Base-by-base conservation (phyloP, 2,113 vertebrate species). In the Rhabdomys dilectus region DNA sequence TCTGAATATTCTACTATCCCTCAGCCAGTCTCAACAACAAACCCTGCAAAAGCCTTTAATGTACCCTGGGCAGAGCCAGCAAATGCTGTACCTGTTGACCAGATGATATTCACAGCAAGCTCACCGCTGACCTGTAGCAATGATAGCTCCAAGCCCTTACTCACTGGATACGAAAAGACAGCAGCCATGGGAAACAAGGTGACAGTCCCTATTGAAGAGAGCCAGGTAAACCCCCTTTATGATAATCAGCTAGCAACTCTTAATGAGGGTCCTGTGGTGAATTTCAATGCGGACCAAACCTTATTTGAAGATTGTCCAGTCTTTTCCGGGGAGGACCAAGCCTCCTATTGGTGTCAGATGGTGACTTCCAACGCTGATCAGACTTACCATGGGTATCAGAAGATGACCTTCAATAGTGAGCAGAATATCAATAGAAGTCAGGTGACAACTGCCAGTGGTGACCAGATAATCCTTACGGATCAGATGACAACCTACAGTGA, bases 321-420 rank as follows among this genome's bases (percentile, higher is more conserved):
- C 21, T 11, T 48, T 26, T 39, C 72, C 7, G 15, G 17, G 39
- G 26, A n/a, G 21, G 42, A 78, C n/a, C n/a, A 75, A 80, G 77
- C 5, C 29, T 15, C 48, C 53, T 58, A 10, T 70, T 42, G 36
- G 92, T 15, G 21, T 64, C 58, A 31, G 45, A n/a, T 17, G 12
- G 5, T 77, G 31, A 45, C 53, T n/a, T 29, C 0, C 5, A 26
- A 2, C 19, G 31, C 1, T 5, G 0, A 86, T 2, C n/a, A 77
- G 72, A 58, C 2, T 42, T 16, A 62, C 39, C 19, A 4, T 16
- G 51, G 22, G 11, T 15, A 19, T 68, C 48, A 51, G 62, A 39
- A 7, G 9, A 16, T 66, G 48, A 48, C 39, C 56, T 70, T 66
- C 64, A 66, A 17, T 70, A 36, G 34, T 36, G 68, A 70, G 5